phyloP scores from a whole-genome alignment of 1,140 invertebrate species.

The Caenorhabditis latens region DNA sequence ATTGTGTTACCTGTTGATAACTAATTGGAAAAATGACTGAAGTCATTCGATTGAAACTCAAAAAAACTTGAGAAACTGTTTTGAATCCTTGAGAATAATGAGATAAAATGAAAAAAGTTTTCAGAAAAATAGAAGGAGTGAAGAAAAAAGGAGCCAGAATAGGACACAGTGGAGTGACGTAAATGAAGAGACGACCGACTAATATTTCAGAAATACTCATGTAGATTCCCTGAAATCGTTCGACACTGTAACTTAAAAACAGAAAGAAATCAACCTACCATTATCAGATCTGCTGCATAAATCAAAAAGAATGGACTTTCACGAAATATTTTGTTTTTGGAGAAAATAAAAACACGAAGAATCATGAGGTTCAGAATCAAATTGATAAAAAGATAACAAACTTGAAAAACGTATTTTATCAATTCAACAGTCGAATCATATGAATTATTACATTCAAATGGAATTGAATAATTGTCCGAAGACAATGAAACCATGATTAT shows the following conservation, averaged over 20 bases:
- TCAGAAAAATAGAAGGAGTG: constrained; percentile 23
- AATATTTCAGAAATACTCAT: constrained; percentile 23
- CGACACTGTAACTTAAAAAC: not conserved
- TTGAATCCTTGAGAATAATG: constrained; percentile 41
- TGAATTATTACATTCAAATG: not conserved
- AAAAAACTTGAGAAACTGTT: constrained; percentile 24
- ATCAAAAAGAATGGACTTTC: constrained; percentile 12
- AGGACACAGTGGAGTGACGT: not conserved
- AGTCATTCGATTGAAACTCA: constrained; percentile 25
- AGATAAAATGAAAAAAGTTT: not conserved
- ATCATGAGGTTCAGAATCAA: not conserved
- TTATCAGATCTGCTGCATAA: constrained; percentile 43
- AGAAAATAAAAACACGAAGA: not conserved
- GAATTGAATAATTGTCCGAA: not conserved
- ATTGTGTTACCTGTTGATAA: not conserved
- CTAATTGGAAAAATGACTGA: not conserved
- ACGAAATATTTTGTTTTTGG: not conserved
- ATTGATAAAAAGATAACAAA: not conserved
- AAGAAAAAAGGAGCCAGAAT: constrained; percentile 15
- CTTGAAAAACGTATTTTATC: constrained; percentile 25
- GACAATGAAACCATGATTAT: not conserved
- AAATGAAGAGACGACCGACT: not conserved
- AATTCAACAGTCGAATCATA: constrained; percentile 5
- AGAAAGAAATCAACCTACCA: not conserved
- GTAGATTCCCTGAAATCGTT: constrained; percentile 15